Evolutionary conservation across 2,888 invertebrate species (phyloP).

Genomic region (Muscina levida): DNA sequence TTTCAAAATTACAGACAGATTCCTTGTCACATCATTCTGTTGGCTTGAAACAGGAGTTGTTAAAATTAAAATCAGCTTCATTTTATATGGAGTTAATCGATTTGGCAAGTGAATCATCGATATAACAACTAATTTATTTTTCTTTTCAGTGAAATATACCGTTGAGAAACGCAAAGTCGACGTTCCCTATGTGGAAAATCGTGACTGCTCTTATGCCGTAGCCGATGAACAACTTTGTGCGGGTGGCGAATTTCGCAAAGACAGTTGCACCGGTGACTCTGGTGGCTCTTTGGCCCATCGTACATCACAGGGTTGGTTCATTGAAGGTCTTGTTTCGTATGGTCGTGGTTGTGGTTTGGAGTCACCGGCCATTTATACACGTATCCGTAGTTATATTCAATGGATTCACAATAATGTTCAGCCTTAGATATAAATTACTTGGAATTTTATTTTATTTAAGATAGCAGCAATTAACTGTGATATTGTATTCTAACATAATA

Average conservation of each 20-base stretch:
- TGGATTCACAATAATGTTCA: conserved; percentile 66
- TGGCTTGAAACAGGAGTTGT: no score
- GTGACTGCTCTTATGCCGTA: conserved; percentile 58
- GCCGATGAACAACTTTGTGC: conserved; percentile 82
- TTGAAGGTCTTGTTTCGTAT: conserved; percentile 84
- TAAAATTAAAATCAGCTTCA: no score
- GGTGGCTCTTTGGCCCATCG: conserved; percentile 86
- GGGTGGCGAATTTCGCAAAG: conserved; percentile 83
- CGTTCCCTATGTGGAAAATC: conserved; percentile 63
- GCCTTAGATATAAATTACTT: neutral
- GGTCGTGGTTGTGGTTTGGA: conserved; percentile 83
- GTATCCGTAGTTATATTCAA: conserved; percentile 61
- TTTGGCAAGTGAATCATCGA: no score
- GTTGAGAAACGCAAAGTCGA: conserved; percentile 59
- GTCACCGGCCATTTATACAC: conserved; percentile 65
- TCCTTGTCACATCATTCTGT: no score
- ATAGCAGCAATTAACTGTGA: conserved; percentile 52
- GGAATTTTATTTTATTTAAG: neutral
- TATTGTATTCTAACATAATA: conserved; percentile 27
- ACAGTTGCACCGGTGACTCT: conserved; percentile 87
- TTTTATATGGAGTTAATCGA: no score
- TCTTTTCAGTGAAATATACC: conserved; percentile 49
- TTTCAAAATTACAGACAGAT: no score
- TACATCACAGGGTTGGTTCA: conserved; percentile 79
- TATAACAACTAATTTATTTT: no score